These are phyloP conservation scores for Mastomys natalensis DNA, from an alignment of 2,113 vertebrate species.

Conservation along the genomic window DNA sequence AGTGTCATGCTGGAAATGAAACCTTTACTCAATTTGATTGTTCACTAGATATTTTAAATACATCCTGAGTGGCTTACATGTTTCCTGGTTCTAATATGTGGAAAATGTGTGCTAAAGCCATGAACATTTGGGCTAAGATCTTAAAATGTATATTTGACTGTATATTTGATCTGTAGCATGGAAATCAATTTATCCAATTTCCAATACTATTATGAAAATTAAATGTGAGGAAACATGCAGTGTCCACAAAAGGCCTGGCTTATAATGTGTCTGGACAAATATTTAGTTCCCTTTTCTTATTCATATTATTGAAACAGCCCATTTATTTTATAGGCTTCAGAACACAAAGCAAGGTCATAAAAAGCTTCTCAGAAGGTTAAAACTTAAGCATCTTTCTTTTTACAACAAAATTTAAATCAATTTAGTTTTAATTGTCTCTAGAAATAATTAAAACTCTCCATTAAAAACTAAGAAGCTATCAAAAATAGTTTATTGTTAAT, in stretches of 20 bases:
- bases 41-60: not conserved
- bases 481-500: not conserved
- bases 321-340: not conserved
- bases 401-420: not conserved
- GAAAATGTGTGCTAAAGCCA: not conserved
- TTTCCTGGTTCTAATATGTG: not conserved
- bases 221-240: not conserved
- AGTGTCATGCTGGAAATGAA: not conserved
- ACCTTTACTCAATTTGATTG: not conserved
- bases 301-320: not conserved
- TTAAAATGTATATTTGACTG: not conserved
- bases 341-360: not conserved
- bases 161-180: not conserved
- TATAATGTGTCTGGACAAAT: not conserved
- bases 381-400: not conserved
- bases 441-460: not conserved
- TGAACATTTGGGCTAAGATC: not conserved
- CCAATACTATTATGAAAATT: not conserved
- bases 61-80: not conserved
- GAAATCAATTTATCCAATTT: not conserved
- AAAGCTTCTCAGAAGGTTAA: not conserved
- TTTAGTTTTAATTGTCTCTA: not conserved
- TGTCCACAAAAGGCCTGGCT: not conserved
- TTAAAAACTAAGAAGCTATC: not conserved
- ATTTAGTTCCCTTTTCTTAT: not conserved